Base-by-base conservation (phyloP, 2,113 vertebrate genomes). In the Gasterosteus aculeatus region DNA sequence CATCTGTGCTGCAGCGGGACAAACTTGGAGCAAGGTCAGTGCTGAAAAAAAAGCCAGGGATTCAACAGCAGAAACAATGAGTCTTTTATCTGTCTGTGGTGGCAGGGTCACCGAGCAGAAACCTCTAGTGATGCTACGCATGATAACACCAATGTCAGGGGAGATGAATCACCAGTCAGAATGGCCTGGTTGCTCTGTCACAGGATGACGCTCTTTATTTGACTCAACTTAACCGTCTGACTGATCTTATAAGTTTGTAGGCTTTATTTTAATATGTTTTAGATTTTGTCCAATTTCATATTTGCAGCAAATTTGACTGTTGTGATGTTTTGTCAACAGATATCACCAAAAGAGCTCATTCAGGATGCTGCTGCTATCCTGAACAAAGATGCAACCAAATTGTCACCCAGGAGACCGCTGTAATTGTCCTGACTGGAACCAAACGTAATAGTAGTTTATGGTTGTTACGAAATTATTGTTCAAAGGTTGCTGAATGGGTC, bases 1-100 rank as follows among this genome's bases (percentile, higher is more conserved):
- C 90, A 93, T 93, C 92, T 73, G 76, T 49, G 75, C 80, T 78
- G 59, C 79, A 69, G 63, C 71, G 66, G 61, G 73, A 83, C 79
- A 77, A 76, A 84, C 77, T 84, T 88, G 83, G 80, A 84, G 78
- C 81, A 93, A 93, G 91, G 91, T 92, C 86, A 89, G 66, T 33
- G 75, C 18, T 59, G 79, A 90, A 88, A 92, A 92, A 89, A 75
- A 86, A 47, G 66, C 70, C 8, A 77, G 65, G 54, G 70, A 75
- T 75, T 80, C 70, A 64, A 29, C 78, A 78, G 86, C 77, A 82
- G 58, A 85, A 85, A 89, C 84, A 90, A 82, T 80, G 26, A 72
- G 56, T n/a, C 66, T 79, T 83, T 88, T 81, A 86, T 85, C 81
- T 75, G 33, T 42, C 64, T 57, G 33, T 0, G 14, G 73, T 69